These are phyloP conservation scores for Tolypeutes matacus DNA, from an alignment of 2,797 vertebrate species.

Conservation along the genomic window DNA sequence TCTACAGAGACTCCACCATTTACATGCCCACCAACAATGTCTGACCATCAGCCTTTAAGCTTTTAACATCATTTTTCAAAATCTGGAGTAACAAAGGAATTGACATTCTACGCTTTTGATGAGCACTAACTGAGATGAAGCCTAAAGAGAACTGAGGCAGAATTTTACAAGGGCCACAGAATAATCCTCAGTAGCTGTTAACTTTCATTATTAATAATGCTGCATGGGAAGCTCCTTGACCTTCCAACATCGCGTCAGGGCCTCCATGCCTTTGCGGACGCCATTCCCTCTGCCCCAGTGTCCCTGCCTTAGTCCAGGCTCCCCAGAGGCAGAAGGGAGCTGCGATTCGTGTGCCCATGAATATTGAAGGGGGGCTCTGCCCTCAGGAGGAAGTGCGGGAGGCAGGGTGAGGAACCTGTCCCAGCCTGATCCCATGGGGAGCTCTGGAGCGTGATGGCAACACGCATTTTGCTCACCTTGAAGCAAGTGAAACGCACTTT, in stretches of 20 bases:
- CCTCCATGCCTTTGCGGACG: neutral
- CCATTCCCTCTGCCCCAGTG: neutral
- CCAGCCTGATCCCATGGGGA: neutral
- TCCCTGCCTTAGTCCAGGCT: rapidly evolving
- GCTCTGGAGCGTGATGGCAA: no score
- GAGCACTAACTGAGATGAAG: neutral
- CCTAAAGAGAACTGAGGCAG: neutral
- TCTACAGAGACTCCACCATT: no score
- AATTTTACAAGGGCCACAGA: neutral
- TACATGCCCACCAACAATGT: no score
- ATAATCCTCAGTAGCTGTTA: neutral
- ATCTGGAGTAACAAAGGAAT: no score
- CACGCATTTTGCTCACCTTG: no score
- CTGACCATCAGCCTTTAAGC: no score
- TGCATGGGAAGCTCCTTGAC: neutral
- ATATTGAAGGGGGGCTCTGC: rapidly evolving
- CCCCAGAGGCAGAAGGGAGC: neutral
- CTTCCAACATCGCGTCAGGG: no score
- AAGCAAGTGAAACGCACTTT: neutral
- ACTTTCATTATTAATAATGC: neutral
- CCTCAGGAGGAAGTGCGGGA: neutral
- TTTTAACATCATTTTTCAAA: neutral
- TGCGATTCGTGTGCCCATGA: no score
- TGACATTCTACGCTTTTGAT: neutral
- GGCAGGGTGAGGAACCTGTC: neutral